Evolutionary conservation across 37 sponge, comb jelly and placozoan genomes (phyloP).

Genomic region (Eunapius fragilis): DNA sequence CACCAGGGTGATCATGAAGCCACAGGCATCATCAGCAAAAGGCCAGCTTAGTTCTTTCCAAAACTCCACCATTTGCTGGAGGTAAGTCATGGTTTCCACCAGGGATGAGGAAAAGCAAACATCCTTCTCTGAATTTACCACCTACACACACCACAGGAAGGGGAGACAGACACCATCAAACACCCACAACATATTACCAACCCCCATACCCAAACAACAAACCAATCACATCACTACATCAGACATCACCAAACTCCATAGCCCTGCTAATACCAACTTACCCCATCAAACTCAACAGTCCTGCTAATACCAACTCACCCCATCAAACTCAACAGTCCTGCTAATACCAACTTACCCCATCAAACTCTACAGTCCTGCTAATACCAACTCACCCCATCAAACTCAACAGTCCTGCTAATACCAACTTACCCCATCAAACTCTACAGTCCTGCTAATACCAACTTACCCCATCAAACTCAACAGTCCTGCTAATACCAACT

Average conservation of each 20-base stretch:
- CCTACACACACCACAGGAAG: neutral
- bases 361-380: constrained; percentile 39
- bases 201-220: neutral
- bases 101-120: constrained; percentile 55
- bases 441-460: neutral
- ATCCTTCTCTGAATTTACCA: constrained; percentile 2
- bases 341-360: constrained; percentile 15
- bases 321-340: constrained; percentile 50
- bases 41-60: constrained; percentile 58
- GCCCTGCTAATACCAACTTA: neutral
- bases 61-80: constrained; percentile 45
- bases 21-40: constrained; percentile 22
- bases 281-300: constrained; percentile 41
- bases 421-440: neutral
- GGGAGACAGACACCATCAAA: neutral
- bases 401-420: constrained; percentile 45
- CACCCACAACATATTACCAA: neutral
- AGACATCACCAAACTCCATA: too few relatives aligned
- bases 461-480: neutral
- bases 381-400: too few relatives aligned
- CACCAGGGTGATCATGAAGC: constrained; percentile 18
- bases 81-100: constrained; percentile 38
- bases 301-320: constrained; percentile 24
- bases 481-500: neutral
- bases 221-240: neutral